Evolutionary conservation across 2,888 invertebrate genomes (phyloP).

Genomic region (Drosophila nr. perissopoda): DNA sequence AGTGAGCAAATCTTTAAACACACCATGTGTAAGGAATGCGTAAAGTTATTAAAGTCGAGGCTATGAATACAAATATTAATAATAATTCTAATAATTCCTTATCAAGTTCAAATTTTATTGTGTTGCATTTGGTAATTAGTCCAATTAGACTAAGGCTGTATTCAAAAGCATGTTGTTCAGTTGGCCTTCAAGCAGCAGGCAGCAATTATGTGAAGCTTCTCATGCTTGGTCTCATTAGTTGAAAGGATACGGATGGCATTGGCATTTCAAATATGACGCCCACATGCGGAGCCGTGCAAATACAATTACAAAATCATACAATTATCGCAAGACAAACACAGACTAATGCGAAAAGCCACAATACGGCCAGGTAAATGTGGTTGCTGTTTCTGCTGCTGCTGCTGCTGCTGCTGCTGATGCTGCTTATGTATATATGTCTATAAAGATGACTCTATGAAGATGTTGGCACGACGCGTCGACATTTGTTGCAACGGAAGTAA

Average conservation of each 20-base stretch:
- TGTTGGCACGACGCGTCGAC: slow-evolving; percentile 53
- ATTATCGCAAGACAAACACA: slow-evolving; percentile 73
- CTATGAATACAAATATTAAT: neutral
- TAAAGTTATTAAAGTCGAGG: neutral
- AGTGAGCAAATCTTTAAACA: neutral
- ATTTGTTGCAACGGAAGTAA: slow-evolving; percentile 82
- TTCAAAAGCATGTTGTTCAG: slow-evolving; percentile 15
- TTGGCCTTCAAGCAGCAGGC: slow-evolving; percentile 37
- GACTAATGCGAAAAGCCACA: slow-evolving; percentile 77
- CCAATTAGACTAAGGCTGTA: slow-evolving; percentile 33
- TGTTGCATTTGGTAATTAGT: slow-evolving; percentile 33
- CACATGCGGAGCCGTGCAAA: slow-evolving; percentile 51
- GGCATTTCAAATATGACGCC: slow-evolving; percentile 40
- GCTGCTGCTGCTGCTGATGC: slow-evolving; percentile 22
- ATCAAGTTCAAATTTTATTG: slow-evolving; percentile 3
- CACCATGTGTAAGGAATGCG: neutral
- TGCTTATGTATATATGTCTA: slow-evolving; percentile 19
- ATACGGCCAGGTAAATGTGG: slow-evolving; percentile 65
- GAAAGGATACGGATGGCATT: slow-evolving; percentile 46
- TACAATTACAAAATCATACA: slow-evolving; percentile 78
- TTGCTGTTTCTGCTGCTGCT: slow-evolving; percentile 32
- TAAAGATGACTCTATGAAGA: slow-evolving; percentile 59
- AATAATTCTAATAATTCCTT: neutral
- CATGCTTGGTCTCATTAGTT: slow-evolving; percentile 65
- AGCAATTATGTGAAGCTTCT: slow-evolving; percentile 59